Base-by-base conservation (phyloP, 2,888 invertebrate genomes). In the Aphidius colemani region DNA sequence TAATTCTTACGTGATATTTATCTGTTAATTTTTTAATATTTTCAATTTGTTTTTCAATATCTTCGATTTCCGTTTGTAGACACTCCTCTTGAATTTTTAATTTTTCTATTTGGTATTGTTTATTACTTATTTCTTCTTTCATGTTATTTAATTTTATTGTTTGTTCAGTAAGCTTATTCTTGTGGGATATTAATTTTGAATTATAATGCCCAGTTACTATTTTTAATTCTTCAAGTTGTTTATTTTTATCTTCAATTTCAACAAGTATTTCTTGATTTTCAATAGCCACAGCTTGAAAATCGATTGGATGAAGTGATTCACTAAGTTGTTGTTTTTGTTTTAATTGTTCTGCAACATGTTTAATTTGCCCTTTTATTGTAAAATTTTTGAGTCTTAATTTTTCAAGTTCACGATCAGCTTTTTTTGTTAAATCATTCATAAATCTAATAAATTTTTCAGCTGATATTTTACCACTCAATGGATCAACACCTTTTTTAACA, bases 261-360 rank as follows among this genome's bases (percentile, higher is more conserved):
- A 82, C 78, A 8, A 82, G 58, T 59, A 85, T 84, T 72, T 86
- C 85, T 4, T 83, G 72, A 71, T 89, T 89, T 70, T 88, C 87
- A 43, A 90, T 89, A 69, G 84, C 83, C 4, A 89, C 71, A 72
- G 88, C 87, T 43, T 89, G 87, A 69, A 89, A 89, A 74, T 90
- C 90, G 0, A 89, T 86, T 0, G 86, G 85, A 59, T 86, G 83
- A 1, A 90, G 75, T 55, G 84, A 85, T 66, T 88, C 87, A 10
- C 87, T 87, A 0, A 89, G 72, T 72, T 88, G 88, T 6, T 84
- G 82, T 67, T 88, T 86, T 7, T 85, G 83, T 43, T 83, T 80
- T 2, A 88, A 83, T 66, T 87, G 86, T 0, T 84, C 81, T 66
- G 85, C 86, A 0, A 88, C 75, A 75, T 87, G 87, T 49, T 79